A percentile compares a stretch with the other conserved stretches of the same genome.
Evolutionary conservation across 2,888 invertebrate genomes (phyloP).

Genomic region (Epinotia brunnichana): DNA sequence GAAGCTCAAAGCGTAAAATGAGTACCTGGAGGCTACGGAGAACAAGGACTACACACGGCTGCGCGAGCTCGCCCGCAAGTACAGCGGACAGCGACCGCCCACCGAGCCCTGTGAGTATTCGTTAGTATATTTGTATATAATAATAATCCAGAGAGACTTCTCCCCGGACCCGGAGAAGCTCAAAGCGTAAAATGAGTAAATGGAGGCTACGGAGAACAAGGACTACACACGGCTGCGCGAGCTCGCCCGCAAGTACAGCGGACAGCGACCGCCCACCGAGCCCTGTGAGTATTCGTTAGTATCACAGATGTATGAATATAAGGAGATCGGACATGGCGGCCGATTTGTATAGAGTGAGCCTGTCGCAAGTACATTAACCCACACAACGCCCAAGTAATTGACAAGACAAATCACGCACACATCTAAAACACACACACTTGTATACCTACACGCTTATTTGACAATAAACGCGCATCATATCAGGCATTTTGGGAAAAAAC

Average conservation of each 20-base stretch:
- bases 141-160: slow-evolving; percentile 84
- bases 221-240: slow-evolving; percentile 94
- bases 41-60: slow-evolving; percentile 94
- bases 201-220: slow-evolving; percentile 95
- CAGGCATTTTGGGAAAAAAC: too few relatives aligned
- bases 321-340: too few relatives aligned
- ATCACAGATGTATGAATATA: too few relatives aligned
- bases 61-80: slow-evolving; percentile 93
- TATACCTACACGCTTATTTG: too few relatives aligned
- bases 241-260: slow-evolving; percentile 93
- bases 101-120: slow-evolving; percentile 84
- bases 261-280: slow-evolving; percentile 85
- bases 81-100: slow-evolving; percentile 87
- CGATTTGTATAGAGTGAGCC: too few relatives aligned
- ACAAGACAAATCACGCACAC: too few relatives aligned
- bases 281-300: slow-evolving; percentile 77
- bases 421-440: too few relatives aligned
- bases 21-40: slow-evolving; percentile 95
- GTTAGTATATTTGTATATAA: too few relatives aligned
- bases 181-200: slow-evolving; percentile 95
- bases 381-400: too few relatives aligned
- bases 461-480: too few relatives aligned
- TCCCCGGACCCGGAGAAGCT: slow-evolving; percentile 80
- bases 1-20: slow-evolving; percentile 95
- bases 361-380: too few relatives aligned